These are phyloP conservation scores for Argyresthia goedartella DNA, from an alignment of 2,888 invertebrate species.

Conservation along the genomic window DNA sequence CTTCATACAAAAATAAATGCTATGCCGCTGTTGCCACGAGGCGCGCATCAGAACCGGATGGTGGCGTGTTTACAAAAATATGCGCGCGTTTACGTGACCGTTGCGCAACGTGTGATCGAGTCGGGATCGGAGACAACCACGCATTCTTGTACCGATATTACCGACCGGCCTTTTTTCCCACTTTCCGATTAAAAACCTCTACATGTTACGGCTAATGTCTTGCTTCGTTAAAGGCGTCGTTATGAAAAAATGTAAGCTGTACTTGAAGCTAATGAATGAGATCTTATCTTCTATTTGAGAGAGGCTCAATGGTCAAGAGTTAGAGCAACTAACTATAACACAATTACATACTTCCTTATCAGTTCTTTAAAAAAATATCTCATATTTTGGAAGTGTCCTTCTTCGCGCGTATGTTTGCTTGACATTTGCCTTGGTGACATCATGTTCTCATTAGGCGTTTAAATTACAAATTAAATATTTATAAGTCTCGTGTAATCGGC, in stretches of 20 bases:
- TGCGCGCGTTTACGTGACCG: slow-evolving; percentile 21
- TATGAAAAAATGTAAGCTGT: too few species aligned
- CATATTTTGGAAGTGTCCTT: too few species aligned
- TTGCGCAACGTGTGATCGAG: slow-evolving; percentile 28
- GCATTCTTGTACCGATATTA: too few species aligned
- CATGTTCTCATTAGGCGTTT: slow-evolving; percentile 3
- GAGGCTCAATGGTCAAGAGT: too few species aligned
- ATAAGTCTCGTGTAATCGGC: not conserved
- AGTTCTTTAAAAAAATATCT: too few species aligned
- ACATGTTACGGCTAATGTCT: not conserved
- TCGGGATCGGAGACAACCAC: too few species aligned
- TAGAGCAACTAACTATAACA: too few species aligned
- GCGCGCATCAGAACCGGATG: slow-evolving; percentile 22
- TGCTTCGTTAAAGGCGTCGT: too few species aligned
- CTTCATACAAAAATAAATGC: slow-evolving; percentile 8
- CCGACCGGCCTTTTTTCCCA: slow-evolving; percentile 17
- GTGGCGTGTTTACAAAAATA: slow-evolving; percentile 42
- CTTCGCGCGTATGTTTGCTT: slow-evolving; percentile 6
- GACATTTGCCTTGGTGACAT: slow-evolving; percentile 13
- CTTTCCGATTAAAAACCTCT: not conserved
- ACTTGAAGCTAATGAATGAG: too few species aligned
- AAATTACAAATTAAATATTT: not conserved
- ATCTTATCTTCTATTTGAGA: too few species aligned
- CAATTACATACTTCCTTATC: not conserved
- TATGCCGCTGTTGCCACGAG: slow-evolving; percentile 11